Evolutionary conservation across 2,888 invertebrate species (phyloP), one percentile per base, ranked within the genome.

Genomic region (Stomorhina lunata): DNA sequence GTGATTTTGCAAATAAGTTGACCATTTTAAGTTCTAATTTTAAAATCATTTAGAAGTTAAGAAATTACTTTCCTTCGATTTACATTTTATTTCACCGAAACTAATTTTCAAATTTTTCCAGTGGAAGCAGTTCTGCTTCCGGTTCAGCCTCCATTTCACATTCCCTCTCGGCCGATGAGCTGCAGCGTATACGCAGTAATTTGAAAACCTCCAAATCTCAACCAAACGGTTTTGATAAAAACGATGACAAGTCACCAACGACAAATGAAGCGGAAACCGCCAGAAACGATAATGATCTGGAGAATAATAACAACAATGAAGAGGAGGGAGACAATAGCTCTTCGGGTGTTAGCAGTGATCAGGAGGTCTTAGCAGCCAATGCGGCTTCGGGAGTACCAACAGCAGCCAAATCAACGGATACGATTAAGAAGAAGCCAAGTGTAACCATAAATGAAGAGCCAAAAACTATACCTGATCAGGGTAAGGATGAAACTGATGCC

Each of bases 291-390:
- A 83, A 76, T 45, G 82, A 82, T 55, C 53, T 71, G 20, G 79
- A 71, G 27, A 75, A 82, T 53, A 73, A 75, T 27, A 84, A 83
- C 75, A 83, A 77, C 43, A 76, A 83, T 20, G 89, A 89, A 71
- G 96, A 96, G 92, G 96, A 96, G 91, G 96, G 95, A 61, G 97
- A 97, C 91, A 96, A 96, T 91, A 96, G 96, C 84, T 96, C 96
- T 4, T 96, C 96, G 27, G 96, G 96, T 22, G 96, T 97, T 0
- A 96, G 96, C 84, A 96, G 96, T 61, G 97, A 97, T 91, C 96
- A 97, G 90, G 96, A 95, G 86, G 92, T 94, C 50, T 76, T 86
- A 1, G 86, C 84, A 12, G 86, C 85, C 25, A 79, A 48, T 20
- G 55, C 71, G 4, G 66, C 71, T 10, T 71, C 93, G 1, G 92